Evolutionary conservation across 2,797 vertebrate genomes (phyloP), one percentile per base, ranked within the genome.

Genomic region (Leptatherina wallacei): DNA sequence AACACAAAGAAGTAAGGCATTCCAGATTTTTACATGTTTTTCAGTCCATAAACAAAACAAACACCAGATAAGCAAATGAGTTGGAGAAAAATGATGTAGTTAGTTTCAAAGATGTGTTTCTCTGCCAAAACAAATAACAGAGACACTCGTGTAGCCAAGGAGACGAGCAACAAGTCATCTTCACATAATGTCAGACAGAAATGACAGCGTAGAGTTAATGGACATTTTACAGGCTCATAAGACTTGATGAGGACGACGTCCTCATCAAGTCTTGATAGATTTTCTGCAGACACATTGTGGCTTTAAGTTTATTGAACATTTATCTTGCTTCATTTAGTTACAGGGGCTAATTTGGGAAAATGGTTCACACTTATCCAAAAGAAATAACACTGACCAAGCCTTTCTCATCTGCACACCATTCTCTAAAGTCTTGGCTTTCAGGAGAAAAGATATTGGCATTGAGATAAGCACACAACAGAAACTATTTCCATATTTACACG

Each of bases 201-300:
- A 87, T 71, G 81, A 81, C 77, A 44, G 66, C 63, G 73, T 75
- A 88, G 59, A 85, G 74, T 86, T 89, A 90, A 91, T 90, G 90
- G 85, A 79, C 81, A 86, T 85, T 90, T 90, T 89, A 91, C 73
- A 71, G 90, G 84, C 87, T 89, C 77, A 71, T 49, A 72, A 66
- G 83, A 75, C 72, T 70, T 69, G 79, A 86, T 76, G 85, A 87
- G 82, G 78, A 89, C 52, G 40, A 61, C 27, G 51, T 88, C 83
- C 86, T 86, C 85, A 77, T 88, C 78, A 27, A 78, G 59, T 69
- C 74, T 29, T 63, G 82, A 92, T 89, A 89, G 71, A 84, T 91
- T 74, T 84, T 76, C 65, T 18, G 49, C 66, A 58, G 77, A 74
- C 77, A 73, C 72, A 73, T 75, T 76, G 75, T 29, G 42, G 79